A percentile compares a stretch with the other conserved stretches of the same genome.
phyloP scores from a whole-genome alignment of 2,888 invertebrate genomes.

The Sesia bembeciformis region DNA sequence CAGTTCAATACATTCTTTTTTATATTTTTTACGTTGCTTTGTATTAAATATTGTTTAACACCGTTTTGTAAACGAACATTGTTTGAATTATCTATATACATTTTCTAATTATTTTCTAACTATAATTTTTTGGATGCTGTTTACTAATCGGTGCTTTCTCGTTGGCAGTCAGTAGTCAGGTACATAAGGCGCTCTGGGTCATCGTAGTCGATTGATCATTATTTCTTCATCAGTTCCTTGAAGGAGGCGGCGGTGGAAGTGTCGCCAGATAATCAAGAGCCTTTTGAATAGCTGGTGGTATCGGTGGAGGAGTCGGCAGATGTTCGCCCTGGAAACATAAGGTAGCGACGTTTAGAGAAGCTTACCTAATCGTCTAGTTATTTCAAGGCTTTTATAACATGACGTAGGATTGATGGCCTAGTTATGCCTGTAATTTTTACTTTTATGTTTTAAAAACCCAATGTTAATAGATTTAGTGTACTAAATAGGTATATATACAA shows the following conservation, averaged over 20 bases:
- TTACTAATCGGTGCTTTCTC: conserved; percentile 39
- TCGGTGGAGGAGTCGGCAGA: conserved; percentile 84
- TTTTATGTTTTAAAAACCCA: no score
- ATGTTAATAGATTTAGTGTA: no score
- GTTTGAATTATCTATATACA: no score
- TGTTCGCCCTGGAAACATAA: conserved; percentile 76
- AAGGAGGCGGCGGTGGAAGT: conserved; percentile 68
- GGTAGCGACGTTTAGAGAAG: no score
- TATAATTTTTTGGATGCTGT: conserved; percentile 15
- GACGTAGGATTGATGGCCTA: no score
- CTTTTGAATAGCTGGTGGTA: conserved; percentile 83
- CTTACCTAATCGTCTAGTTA: no score
- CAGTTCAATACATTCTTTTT: conserved; percentile 54
- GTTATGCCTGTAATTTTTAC: no score
- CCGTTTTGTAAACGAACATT: conserved; percentile 32
- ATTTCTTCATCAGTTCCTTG: conserved; percentile 4
- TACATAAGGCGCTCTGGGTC: conserved; percentile 11
- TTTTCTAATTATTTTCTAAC: no score
- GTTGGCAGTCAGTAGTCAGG: conserved; percentile 11
- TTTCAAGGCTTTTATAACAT: no score
- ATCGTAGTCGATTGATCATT: conserved; percentile 3
- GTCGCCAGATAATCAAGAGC: conserved; percentile 81
- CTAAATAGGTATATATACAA: no score
- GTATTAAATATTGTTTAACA: conserved; percentile 19
- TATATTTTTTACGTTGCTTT: conserved; percentile 51